Percentiles rank a stretch among this genome's conserved stretches.
phyloP scores from a whole-genome alignment of 1,140 invertebrate genomes.

The Pseudoatta argentina region DNA sequence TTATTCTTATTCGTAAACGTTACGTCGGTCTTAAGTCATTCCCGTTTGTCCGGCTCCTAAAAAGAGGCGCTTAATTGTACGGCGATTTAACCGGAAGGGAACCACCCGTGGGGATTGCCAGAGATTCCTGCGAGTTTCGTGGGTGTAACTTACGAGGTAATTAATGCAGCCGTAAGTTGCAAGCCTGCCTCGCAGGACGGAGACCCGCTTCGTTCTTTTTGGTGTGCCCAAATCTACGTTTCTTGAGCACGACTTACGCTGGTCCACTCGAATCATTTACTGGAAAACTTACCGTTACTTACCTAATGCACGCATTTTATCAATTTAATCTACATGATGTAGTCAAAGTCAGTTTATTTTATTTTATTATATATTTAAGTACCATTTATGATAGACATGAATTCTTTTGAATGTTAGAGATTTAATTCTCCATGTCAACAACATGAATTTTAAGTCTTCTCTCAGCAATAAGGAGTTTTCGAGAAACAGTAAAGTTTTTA shows the following conservation, averaged over 20 bases:
- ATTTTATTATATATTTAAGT: neutral
- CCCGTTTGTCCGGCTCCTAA: conserved; percentile 49
- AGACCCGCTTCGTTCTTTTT: conserved; percentile 23
- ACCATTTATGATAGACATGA: neutral
- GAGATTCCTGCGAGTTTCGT: conserved; percentile 61
- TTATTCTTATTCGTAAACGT: conserved; percentile 46
- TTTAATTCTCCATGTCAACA: neutral
- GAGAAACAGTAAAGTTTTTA: too few relatives aligned
- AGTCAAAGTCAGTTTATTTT: neutral
- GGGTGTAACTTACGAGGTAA: conserved; percentile 75
- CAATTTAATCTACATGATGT: neutral
- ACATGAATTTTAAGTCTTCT: too few relatives aligned
- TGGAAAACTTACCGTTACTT: conserved; percentile 4
- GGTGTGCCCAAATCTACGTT: conserved; percentile 13
- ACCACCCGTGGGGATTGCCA: conserved; percentile 56
- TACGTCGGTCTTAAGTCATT: conserved; percentile 55
- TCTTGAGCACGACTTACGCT: neutral
- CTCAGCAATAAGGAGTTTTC: too few relatives aligned
- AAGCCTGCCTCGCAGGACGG: neutral
- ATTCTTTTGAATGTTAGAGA: neutral
- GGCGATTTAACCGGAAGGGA: conserved; percentile 57
- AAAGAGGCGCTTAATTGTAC: conserved; percentile 69
- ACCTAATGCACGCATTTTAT: neutral
- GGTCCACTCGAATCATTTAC: neutral
- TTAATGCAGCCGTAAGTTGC: conserved; percentile 69